Conservation (phyloP, 2,797 vertebrate species). For the Threskiornis aethiopicus region DNA sequence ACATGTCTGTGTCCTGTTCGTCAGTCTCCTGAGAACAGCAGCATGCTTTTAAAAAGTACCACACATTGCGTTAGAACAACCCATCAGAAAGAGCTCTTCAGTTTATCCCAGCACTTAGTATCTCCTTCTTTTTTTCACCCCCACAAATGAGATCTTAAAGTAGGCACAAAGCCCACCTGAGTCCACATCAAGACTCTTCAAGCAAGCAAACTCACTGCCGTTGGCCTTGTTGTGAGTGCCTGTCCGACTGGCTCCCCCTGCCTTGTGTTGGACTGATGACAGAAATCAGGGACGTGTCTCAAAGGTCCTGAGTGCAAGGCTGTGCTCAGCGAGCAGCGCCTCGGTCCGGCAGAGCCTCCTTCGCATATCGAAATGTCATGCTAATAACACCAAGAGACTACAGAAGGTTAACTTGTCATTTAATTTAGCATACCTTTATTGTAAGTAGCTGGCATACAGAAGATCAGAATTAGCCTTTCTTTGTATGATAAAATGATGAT, state of each 20-base stretch:
- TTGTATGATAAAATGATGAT: not conserved
- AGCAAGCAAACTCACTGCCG: not conserved
- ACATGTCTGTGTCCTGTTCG: not conserved
- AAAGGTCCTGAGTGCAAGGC: not conserved
- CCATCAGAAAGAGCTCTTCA: not conserved
- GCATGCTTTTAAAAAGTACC: not conserved
- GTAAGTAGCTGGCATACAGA: not conserved
- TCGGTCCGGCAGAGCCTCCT: not conserved
- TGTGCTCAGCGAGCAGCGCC: not conserved
- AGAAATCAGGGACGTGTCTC: not conserved
- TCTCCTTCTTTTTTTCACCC: not conserved
- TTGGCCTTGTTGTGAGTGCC: not conserved
- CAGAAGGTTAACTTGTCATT: not conserved
- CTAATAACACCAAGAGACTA: not conserved
- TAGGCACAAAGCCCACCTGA: not conserved
- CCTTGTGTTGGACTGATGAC: not conserved
- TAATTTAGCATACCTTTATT: not conserved
- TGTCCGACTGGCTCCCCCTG: rapidly evolving
- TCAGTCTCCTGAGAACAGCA: not conserved
- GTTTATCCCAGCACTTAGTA: not conserved
- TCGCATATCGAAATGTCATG: rapidly evolving
- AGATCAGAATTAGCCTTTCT: not conserved
- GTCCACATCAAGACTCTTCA: not conserved
- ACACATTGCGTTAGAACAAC: not conserved
- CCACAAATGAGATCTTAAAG: not conserved